Evolutionary conservation across 2,797 vertebrate species (phyloP), one percentile per base, ranked within the genome.

Genomic region (Cynodonichthys magdalenae): DNA sequence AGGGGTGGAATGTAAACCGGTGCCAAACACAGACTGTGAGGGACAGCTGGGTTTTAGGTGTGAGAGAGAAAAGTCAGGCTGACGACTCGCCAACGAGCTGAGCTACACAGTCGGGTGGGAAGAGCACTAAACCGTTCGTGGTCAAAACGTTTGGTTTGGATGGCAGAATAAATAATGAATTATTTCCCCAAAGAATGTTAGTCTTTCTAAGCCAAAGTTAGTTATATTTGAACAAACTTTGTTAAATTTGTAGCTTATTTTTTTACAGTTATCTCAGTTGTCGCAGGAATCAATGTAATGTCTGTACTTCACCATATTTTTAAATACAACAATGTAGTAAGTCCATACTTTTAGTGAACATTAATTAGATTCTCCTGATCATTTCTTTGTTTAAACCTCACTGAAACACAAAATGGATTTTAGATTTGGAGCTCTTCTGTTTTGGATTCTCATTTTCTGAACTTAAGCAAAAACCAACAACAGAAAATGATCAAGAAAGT

Each of bases 1-100:
- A 71, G 74, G 79, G 85, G 24, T 75, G 86, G 89, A 82, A 90
- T 90, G 91, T 79, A 87, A 81, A 72, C 45, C 52, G 80, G 76
- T 83, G 83, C 66, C 86, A 0, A 50, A 50, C 77, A 58, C 81
- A 58, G 49, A 58, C 76, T 69, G 74, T 24, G 65, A 63, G 77
- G 75, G 88, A 89, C n/a, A 86, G 91, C 88, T 91, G 88, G 63
- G 48, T 2, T 39, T 71, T 42, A 15, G 29, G 53, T 57, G 60
- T 24, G 59, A 44, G 71, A 12, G 57, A 54, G 31, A 28, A 63
- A 11, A 71, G 53, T 29, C 55, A 47, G 59, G 50, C 46, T 27
- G 64, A 70, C 24, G 36, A 70, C 59, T 66, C 41, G 18, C 66
- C 68, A 41, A 71, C 50, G 44, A 2, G 4, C 45, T 55, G 67